These are phyloP conservation scores for Rousettus leschenaultii DNA, from an alignment of 2,113 vertebrate species.

Conservation along the genomic window DNA sequence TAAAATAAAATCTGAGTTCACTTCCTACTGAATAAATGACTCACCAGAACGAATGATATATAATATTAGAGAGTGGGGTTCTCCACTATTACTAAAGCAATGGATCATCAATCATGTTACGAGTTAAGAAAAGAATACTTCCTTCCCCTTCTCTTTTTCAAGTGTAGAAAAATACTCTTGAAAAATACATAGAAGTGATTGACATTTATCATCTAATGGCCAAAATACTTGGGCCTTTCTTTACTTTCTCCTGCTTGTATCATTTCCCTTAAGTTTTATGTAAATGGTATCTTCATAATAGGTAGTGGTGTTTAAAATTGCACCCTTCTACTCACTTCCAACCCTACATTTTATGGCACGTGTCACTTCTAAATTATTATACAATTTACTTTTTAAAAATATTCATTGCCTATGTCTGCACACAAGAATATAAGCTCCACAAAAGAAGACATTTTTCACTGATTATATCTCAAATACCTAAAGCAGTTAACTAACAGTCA, in stretches of 20 bases:
- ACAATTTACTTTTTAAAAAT: not conserved
- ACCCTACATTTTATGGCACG: not conserved
- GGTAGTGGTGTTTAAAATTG: not conserved
- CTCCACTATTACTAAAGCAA: not conserved
- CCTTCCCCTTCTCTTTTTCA: not conserved
- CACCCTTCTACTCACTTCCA: not conserved
- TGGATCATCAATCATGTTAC: not conserved
- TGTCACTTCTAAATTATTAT: not conserved
- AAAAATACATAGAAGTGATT: not conserved
- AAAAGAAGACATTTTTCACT: not conserved
- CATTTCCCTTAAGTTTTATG: not conserved
- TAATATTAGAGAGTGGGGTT: not conserved
- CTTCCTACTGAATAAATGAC: fast-evolving
- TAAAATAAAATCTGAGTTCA: not conserved
- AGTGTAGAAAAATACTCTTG: not conserved
- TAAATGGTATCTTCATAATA: not conserved
- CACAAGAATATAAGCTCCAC: not conserved
- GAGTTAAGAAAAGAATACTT: not conserved
- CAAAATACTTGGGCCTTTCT: not conserved
- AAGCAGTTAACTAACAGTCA: not conserved
- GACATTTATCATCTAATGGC: not conserved
- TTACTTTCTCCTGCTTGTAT: not conserved
- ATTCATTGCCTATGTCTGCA: not conserved
- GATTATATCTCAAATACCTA: not conserved
- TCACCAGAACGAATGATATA: not conserved